Evolutionary conservation across 2,113 vertebrate species (phyloP).

Genomic region (Tamias sibiricus): DNA sequence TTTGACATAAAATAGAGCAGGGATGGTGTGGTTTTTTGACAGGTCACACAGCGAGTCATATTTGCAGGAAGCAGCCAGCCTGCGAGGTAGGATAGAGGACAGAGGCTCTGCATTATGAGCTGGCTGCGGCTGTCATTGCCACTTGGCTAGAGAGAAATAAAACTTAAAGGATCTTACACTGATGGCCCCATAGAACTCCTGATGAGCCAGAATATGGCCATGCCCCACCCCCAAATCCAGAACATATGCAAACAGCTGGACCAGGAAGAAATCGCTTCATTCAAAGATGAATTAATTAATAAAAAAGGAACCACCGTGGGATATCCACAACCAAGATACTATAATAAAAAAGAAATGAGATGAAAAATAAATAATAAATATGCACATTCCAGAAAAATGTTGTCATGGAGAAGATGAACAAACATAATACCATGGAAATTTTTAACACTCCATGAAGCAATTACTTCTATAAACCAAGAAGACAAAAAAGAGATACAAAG

Average conservation of each 20-base stretch:
- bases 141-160: background rate
- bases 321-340: background rate
- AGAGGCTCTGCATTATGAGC: background rate
- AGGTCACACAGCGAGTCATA: background rate
- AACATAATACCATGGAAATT: background rate
- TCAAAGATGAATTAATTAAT: constrained; percentile 8
- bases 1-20: constrained; percentile 12
- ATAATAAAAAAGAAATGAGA: background rate
- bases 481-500: background rate
- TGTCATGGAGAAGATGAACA: background rate
- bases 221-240: background rate
- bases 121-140: background rate
- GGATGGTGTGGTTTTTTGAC: background rate
- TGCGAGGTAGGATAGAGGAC: background rate
- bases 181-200: background rate
- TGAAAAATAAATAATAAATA: background rate
- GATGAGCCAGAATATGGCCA: background rate
- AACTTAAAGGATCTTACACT: background rate
- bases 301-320: background rate
- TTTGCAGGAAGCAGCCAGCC: background rate
- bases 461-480: constrained; percentile 50
- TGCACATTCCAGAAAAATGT: background rate
- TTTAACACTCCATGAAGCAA: background rate
- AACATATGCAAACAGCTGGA: background rate
- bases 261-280: background rate